Evolutionary conservation across 2,888 invertebrate species (phyloP), one percentile per base, ranked within the genome.

Genomic region (Oithona nana): DNA sequence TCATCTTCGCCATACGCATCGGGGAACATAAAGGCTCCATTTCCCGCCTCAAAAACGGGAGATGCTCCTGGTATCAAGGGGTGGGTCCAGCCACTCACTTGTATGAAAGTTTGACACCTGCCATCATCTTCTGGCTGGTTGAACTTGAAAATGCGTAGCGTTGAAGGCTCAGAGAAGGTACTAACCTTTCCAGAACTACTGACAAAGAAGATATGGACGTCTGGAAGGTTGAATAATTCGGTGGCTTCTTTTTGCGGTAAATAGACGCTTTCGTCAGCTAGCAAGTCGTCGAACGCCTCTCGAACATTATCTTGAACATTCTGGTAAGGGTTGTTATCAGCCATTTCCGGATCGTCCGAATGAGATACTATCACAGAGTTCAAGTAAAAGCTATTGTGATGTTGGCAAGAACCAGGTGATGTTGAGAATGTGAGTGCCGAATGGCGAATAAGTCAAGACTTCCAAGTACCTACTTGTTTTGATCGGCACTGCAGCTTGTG

Each of bases 11-110:
- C 22, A 31, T 61, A 61, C 28, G 54, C 51, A 28, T 61, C 61
- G n/a, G 61, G 61, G 30, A 61, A 61, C 61, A 61, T 61, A 13
- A 61, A 28, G 54, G 61, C 54, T 61, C 61, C 61, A 52, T 61
- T 61, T 1, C 20, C 51, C n/a, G 61, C 61, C 29, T 61, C 50
- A 2, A 61, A 28, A n/a, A 59, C 48, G 28, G 61, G 61, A 16
- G 61, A 61, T 16, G 61, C 61, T 28, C 52, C 61, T 20, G 61
- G 61, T n/a, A 61, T 30, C 4, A 61, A 30, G 20, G 61, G 61
- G 20, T 61, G 61, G 11, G 61, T 61, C 61, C 61, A 61, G 1
- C 61, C 61, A 28, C 61, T 54, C 28, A 54, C 61, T n/a, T 57
- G 57, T n/a, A 59, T 49, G 28, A 59, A 59, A 26, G 31, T 31